phyloP scores from a whole-genome alignment of 2,797 vertebrate genomes.

The Taenioides sp. region DNA sequence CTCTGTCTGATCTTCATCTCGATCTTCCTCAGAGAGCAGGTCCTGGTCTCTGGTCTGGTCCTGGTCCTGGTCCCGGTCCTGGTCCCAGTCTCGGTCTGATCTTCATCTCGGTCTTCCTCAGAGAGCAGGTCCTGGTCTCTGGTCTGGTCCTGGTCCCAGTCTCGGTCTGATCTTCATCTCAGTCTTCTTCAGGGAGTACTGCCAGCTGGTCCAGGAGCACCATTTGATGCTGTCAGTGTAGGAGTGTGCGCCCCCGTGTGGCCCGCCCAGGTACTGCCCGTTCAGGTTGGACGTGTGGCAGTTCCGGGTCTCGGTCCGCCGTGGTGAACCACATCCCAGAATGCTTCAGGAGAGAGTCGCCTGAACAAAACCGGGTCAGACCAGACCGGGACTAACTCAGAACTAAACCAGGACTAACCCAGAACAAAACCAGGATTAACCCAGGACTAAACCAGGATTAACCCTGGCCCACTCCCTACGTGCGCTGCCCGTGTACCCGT shows the following conservation, averaged over 20 bases:
- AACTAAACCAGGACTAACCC: too few species aligned
- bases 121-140: not conserved
- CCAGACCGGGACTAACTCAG: too few species aligned
- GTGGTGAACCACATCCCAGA: slow-evolving; percentile 94
- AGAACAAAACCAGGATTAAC: not conserved
- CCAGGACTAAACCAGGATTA: not conserved
- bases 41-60: not conserved
- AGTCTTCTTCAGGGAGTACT: slow-evolving; percentile 91
- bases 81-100: slow-evolving; percentile 80
- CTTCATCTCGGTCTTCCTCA: too few species aligned
- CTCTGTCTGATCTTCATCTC: too few species aligned
- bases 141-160: slow-evolving; percentile 77
- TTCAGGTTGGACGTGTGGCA: slow-evolving; percentile 98
- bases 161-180: slow-evolving; percentile 93
- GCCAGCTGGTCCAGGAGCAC: slow-evolving; percentile 97
- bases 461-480: slow-evolving; percentile 65
- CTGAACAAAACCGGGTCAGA: slow-evolving; percentile 48
- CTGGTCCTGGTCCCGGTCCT: not conserved
- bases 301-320: slow-evolving; percentile 92
- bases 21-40: too few species aligned
- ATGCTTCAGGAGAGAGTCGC: slow-evolving; percentile 92
- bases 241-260: slow-evolving; percentile 77
- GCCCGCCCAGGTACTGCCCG: slow-evolving; percentile 88
- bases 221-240: slow-evolving; percentile 94
- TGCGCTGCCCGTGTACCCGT: slow-evolving; percentile 88